Conservation (phyloP, 2,113 vertebrate genomes). For the Barbus barbus region DNA sequence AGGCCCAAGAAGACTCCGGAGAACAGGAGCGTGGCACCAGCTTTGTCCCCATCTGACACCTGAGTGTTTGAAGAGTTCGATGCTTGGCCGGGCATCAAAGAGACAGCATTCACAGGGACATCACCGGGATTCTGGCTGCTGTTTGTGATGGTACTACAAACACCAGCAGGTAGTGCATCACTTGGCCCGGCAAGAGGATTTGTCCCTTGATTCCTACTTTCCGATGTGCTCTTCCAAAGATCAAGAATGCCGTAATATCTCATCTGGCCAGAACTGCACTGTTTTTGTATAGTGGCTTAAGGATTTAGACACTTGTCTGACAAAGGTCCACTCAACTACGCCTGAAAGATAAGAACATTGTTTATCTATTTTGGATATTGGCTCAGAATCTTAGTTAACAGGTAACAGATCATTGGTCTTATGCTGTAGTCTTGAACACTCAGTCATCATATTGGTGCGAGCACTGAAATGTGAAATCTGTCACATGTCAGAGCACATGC, state of each 20-base stretch:
- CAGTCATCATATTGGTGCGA: background rate
- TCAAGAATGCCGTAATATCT: background rate
- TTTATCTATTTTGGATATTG: conserved; percentile 14
- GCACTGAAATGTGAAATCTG: conserved; percentile 29
- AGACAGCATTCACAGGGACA: conserved; percentile 71
- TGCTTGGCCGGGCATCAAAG: conserved; percentile 67
- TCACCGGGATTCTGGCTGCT: conserved; percentile 65
- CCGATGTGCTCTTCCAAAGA: conserved; percentile 22
- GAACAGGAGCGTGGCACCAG: conserved; percentile 77
- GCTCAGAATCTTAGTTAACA: conserved; percentile 32
- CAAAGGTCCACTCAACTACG: background rate
- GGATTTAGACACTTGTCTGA: background rate
- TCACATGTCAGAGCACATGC: background rate
- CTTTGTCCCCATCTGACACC: conserved; percentile 79
- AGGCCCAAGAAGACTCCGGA: conserved; percentile 81
- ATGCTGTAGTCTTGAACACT: background rate
- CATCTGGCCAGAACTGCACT: conserved; percentile 2
- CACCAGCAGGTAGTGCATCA: background rate
- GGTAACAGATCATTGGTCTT: conserved; percentile 14
- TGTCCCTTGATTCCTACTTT: background rate
- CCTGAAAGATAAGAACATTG: background rate
- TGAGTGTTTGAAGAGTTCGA: conserved; percentile 61
- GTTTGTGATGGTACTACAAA: conserved; percentile 2
- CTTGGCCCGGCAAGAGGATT: background rate
- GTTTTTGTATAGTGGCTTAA: background rate